Evolutionary conservation across 2,888 invertebrate genomes (phyloP), one percentile per base, ranked within the genome.

Genomic region (Koerneria pararmatus): DNA sequence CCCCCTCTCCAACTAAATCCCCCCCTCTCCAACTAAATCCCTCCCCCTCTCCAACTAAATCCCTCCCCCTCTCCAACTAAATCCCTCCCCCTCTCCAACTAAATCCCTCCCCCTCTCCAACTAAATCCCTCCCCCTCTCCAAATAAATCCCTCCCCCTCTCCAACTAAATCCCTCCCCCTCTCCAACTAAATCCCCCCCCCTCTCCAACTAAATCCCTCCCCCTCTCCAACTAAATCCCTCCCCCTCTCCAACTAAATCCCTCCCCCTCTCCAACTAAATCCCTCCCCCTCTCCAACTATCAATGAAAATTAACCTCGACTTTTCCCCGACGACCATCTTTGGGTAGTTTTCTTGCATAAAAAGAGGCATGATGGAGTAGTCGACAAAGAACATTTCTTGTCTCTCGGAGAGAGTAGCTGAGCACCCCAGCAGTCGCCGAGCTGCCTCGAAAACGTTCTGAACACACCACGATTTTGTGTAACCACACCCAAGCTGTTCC

Each of bases 281-380:
- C 24, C n/a, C n/a, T 1, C 46, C 46, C 46, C 11, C 19, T 27
- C 24, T 48, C 41, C 1, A 46, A 37, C 15, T 1, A 8, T 48
- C 27, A 2, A 27, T 3, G n/a, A 64, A 48, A 27, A 65, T 65
- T 48, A 4, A 72, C 60, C 34, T 53, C 6, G 69, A 65, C 15
- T 69, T 65, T 3, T 72, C 69, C 59, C 71, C 74, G 4, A n/a
- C 63, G 29, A 65, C 69, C 1, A 91, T 92, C 73, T 88, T 88
- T 24, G 92, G 85, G 85, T 98, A 99, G 85, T 97, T 98, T 84
- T 99, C 97, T 80, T 97, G 95, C 0, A 98, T 93, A 85, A 99
- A 98, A 19, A 99, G 87, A 1, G 95, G 93, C n/a, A 90, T 90
- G 72, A 98, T 88, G 80, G 90, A 92, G 86, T 98, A 99, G 87